A percentile compares a stretch with the other conserved stretches of the same genome.
Evolutionary conservation across 2,797 vertebrate species (phyloP).

Genomic region (Gallinago nigripennis): DNA sequence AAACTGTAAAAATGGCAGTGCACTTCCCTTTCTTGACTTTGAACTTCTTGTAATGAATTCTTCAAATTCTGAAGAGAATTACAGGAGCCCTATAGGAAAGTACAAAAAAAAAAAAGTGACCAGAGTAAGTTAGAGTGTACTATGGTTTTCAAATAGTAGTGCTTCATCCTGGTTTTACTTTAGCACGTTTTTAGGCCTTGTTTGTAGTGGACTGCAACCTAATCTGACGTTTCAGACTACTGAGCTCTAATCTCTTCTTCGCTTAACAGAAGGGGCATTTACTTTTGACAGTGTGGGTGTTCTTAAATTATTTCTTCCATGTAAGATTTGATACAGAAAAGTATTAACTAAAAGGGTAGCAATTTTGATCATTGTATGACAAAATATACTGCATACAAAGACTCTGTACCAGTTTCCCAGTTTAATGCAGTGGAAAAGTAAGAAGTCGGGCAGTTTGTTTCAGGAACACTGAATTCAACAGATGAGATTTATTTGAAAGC

Average conservation of each 20-base stretch:
- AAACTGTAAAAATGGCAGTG: neutral
- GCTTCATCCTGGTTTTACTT: neutral
- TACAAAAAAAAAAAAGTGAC: neutral
- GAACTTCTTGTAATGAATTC: neutral
- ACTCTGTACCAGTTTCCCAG: neutral
- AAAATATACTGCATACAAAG: neutral
- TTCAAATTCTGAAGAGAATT: neutral
- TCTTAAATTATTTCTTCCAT: neutral
- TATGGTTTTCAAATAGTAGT: neutral
- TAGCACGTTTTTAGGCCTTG: neutral
- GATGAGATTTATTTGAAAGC: neutral
- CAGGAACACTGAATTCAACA: neutral
- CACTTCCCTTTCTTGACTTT: neutral
- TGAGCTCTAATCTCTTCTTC: neutral
- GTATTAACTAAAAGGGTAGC: neutral
- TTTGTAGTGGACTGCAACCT: neutral
- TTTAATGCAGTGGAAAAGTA: neutral
- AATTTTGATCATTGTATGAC: neutral
- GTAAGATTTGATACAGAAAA: neutral
- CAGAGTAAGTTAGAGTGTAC: neutral
- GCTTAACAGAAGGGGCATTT: neutral
- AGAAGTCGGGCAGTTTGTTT: neutral
- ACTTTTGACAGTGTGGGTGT: neutral
- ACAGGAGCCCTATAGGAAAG: neutral
- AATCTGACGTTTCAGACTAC: neutral